phyloP scores from a whole-genome alignment of 2,797 vertebrate species.

The Nyctibius grandis region DNA sequence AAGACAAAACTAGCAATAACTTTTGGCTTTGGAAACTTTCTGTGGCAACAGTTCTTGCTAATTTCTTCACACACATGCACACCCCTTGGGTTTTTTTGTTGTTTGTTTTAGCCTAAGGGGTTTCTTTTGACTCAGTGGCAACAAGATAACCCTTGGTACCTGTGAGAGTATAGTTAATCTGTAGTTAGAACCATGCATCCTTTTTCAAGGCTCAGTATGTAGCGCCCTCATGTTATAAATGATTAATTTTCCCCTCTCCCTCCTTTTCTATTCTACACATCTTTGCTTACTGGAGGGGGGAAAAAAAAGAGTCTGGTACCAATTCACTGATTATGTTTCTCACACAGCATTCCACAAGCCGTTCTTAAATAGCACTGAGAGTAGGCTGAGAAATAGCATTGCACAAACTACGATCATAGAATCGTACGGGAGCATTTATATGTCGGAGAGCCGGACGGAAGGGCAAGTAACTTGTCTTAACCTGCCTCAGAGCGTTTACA shows the following conservation, averaged over 20 bases:
- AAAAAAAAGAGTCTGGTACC: not conserved
- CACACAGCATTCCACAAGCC: not conserved
- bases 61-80: not conserved
- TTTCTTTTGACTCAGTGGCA: not conserved
- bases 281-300: not conserved
- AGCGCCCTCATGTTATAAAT: not conserved
- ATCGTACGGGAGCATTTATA: accelerated
- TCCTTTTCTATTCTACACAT: not conserved
- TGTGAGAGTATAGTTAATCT: not conserved
- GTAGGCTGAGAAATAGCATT: not conserved
- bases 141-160: not conserved
- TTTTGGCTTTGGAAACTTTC: not conserved
- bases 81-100: not conserved
- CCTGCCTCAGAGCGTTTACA: not conserved
- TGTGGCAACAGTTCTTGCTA: not conserved
- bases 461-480: not conserved
- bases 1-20: not conserved
- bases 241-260: not conserved
- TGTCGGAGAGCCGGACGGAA: not conserved
- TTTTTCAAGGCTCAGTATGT: not conserved
- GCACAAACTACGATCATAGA: not conserved
- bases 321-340: not conserved
- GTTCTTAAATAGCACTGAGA: not conserved
- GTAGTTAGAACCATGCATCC: not conserved
- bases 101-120: not conserved